A percentile compares a stretch with the other conserved stretches of the same genome.
Evolutionary conservation across 1,140 invertebrate species (phyloP).

Genomic region (Drosophila repleta): DNA sequence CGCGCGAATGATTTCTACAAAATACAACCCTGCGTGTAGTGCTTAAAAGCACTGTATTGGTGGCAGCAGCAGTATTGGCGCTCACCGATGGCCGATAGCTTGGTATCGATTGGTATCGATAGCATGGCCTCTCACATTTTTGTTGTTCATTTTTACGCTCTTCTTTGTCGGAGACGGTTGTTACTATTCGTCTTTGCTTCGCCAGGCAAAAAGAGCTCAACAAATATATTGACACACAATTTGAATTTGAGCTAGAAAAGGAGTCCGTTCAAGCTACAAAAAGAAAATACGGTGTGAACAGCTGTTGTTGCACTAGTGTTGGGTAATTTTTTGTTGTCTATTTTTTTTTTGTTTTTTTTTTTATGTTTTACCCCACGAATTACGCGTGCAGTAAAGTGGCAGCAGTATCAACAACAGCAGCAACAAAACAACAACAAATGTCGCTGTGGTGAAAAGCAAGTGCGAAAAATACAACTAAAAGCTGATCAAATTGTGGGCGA

Average conservation of each 20-base stretch:
- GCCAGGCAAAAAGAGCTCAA: constrained; percentile 34
- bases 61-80: neutral
- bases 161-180: constrained; percentile 51
- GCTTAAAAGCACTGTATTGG: neutral
- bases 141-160: constrained; percentile 52
- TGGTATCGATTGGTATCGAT: constrained; percentile 20
- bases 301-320: constrained; percentile 51
- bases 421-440: constrained; percentile 30
- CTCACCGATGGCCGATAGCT: constrained; percentile 1
- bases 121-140: constrained; percentile 23
- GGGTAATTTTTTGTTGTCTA: constrained; percentile 48
- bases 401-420: constrained; percentile 19
- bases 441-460: constrained; percentile 44
- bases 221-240: constrained; percentile 41
- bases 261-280: constrained; percentile 33
- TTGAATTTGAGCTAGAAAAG: constrained; percentile 43
- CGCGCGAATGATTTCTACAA: neutral
- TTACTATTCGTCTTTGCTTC: constrained; percentile 31
- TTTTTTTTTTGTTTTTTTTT: constrained; percentile 29
- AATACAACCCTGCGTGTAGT: constrained; percentile 17
- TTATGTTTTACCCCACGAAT: constrained; percentile 24
- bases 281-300: constrained; percentile 39
- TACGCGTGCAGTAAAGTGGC: constrained; percentile 39
- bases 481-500: constrained; percentile 46
- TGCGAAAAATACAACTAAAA: constrained; percentile 48